phyloP scores from a whole-genome alignment of 2,113 vertebrate genomes.

The Uropsilus gracilis region DNA sequence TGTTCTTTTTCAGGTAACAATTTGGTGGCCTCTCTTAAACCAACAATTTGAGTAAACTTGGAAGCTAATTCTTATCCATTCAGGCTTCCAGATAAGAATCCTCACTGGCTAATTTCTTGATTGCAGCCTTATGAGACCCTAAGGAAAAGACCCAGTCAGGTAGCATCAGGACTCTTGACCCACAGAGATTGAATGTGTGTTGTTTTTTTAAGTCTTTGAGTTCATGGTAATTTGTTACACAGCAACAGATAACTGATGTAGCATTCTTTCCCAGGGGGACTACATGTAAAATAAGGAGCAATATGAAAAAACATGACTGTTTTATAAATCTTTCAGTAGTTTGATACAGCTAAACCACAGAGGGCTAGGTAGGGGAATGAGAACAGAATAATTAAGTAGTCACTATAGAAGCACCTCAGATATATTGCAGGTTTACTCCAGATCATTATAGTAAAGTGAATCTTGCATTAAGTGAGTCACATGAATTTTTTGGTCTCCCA shows the following conservation, averaged over 20 bases:
- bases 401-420: background rate
- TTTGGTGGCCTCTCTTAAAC: background rate
- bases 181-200: background rate
- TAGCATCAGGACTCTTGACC: background rate
- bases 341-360: background rate
- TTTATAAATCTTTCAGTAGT: background rate
- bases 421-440: background rate
- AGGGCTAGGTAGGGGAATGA: background rate
- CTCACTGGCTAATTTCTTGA: background rate
- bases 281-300: background rate
- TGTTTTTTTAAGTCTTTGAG: slow-evolving; percentile 21
- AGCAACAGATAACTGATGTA: background rate
- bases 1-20: background rate
- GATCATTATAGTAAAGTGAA: background rate
- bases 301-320: background rate
- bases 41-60: background rate
- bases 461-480: background rate
- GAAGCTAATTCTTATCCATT: background rate
- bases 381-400: background rate
- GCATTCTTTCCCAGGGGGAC: background rate
- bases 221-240: background rate
- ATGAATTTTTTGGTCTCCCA: background rate
- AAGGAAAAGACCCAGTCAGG: background rate
- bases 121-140: background rate
- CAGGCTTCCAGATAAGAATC: background rate